Percentiles rank a stretch among this genome's conserved stretches.
These are phyloP conservation scores for Meliscaeva auricollis DNA, from an alignment of 2,888 invertebrate genomes.

Conservation along the genomic window DNA sequence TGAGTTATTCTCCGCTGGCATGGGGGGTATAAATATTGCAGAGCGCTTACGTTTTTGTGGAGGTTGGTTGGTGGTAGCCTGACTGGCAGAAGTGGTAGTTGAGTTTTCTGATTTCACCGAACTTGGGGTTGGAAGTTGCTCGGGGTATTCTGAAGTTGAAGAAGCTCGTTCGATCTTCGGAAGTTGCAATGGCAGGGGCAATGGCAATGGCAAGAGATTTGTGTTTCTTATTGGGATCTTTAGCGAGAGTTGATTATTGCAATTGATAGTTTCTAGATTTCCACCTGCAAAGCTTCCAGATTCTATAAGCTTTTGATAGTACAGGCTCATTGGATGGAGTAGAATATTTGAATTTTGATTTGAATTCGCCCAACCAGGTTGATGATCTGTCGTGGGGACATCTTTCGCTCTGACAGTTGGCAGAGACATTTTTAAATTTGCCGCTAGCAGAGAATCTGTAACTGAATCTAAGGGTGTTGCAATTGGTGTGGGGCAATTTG, in stretches of 20 bases:
- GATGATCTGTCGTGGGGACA: conserved; percentile 79
- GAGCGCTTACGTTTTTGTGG: conserved; percentile 91
- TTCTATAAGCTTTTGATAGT: conserved; percentile 90
- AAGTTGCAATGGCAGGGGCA: background rate
- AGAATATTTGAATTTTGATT: conserved; percentile 86
- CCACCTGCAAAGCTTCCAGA: conserved; percentile 82
- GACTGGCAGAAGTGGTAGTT: conserved; percentile 80
- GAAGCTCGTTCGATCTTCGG: conserved; percentile 77
- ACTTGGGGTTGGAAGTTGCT: conserved; percentile 81
- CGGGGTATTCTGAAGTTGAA: conserved; percentile 76
- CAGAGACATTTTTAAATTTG: conserved; percentile 84
- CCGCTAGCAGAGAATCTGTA: conserved; percentile 78
- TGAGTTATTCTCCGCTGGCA: conserved; percentile 89
- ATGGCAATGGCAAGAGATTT: conserved; percentile 74
- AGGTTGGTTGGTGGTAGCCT: conserved; percentile 76
- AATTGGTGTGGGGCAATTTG: conserved; percentile 79
- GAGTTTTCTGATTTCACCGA: conserved; percentile 84
- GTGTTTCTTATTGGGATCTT: conserved; percentile 82
- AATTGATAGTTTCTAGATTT: conserved; percentile 82
- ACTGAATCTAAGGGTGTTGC: conserved; percentile 77
- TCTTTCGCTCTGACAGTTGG: conserved; percentile 83
- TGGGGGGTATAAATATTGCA: conserved; percentile 93
- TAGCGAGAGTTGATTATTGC: conserved; percentile 83
- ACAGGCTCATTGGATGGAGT: conserved; percentile 90
- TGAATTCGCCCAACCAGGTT: conserved; percentile 84